Evolutionary conservation across 2,888 invertebrate species (phyloP).

Genomic region (Odontocolon sp.): DNA sequence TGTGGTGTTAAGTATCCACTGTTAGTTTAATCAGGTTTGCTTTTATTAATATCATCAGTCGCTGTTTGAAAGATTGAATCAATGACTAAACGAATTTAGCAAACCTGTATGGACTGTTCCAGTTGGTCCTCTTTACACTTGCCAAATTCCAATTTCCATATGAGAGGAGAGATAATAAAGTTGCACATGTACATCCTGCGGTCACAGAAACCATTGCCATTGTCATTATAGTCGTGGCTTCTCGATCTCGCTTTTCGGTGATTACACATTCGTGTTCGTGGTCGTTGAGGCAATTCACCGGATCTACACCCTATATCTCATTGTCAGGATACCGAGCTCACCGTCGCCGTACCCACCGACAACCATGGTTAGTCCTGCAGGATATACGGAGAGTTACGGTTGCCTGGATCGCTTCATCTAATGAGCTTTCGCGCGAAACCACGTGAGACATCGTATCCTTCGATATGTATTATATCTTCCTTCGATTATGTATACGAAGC

Average conservation of each 20-base stretch:
- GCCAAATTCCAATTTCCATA: too few species aligned
- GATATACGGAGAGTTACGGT: slow-evolving; percentile 35
- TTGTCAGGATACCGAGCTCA: slow-evolving; percentile 24
- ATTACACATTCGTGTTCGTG: slow-evolving; percentile 44
- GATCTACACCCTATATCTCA: slow-evolving; percentile 1
- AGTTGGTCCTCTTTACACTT: too few species aligned
- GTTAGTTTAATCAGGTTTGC: too few species aligned
- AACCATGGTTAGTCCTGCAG: too few species aligned
- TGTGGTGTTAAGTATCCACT: too few species aligned
- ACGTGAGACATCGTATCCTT: slow-evolving; percentile 16
- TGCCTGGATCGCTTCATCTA: slow-evolving; percentile 40
- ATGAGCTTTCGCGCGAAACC: slow-evolving; percentile 50
- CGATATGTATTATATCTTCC: slow-evolving; percentile 6
- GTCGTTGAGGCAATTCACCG: slow-evolving; percentile 13
- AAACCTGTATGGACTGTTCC: too few species aligned
- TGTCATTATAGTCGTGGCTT: slow-evolving; percentile 4
- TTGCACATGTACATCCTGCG: neutral
- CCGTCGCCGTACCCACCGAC: slow-evolving; percentile 19
- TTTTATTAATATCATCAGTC: too few species aligned
- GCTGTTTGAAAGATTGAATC: too few species aligned
- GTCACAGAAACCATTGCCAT: neutral
- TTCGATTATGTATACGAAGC: neutral
- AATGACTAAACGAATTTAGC: too few species aligned
- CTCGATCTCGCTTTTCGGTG: slow-evolving; percentile 22
- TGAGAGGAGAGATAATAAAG: too few species aligned